A percentile compares a stretch with the other conserved stretches of the same genome.
phyloP scores from a whole-genome alignment of 2,888 invertebrate species.

The Noctua janthe region DNA sequence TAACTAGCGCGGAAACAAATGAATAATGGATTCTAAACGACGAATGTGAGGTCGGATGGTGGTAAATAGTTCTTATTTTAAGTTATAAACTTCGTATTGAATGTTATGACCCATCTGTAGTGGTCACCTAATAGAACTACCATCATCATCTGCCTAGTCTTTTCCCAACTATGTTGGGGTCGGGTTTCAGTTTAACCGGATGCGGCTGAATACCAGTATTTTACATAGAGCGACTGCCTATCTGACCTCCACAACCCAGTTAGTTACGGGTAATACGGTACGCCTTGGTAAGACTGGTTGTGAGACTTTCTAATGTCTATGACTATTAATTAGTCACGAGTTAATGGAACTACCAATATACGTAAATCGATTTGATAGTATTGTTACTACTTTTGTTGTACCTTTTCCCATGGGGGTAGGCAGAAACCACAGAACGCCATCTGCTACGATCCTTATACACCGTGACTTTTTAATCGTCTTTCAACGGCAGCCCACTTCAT shows the following conservation, averaged over 20 bases:
- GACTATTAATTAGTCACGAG: neutral
- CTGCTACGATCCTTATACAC: too few relatives aligned
- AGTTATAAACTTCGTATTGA: constrained; percentile 18
- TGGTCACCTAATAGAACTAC: neutral
- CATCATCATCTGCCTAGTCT: neutral
- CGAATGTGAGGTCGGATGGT: constrained; percentile 22
- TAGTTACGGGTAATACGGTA: too few relatives aligned
- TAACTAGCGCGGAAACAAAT: constrained; percentile 57
- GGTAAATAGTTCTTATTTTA: constrained; percentile 11
- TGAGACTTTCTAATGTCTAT: too few relatives aligned
- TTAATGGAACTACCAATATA: neutral
- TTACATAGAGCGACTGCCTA: too few relatives aligned
- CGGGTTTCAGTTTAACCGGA: neutral
- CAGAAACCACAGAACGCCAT: too few relatives aligned
- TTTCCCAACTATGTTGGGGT: neutral
- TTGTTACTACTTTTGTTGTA: neutral
- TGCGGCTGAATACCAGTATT: too few relatives aligned
- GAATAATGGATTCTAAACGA: constrained; percentile 49
- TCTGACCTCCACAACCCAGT: too few relatives aligned
- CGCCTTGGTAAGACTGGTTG: too few relatives aligned
- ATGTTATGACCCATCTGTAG: neutral
- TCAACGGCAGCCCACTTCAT: too few relatives aligned
- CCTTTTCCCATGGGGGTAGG: too few relatives aligned
- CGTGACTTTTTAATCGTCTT: too few relatives aligned
- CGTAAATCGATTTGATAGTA: neutral